Evolutionary conservation across 2,888 invertebrate species (phyloP).

Genomic region (Subacronicta megacephala): DNA sequence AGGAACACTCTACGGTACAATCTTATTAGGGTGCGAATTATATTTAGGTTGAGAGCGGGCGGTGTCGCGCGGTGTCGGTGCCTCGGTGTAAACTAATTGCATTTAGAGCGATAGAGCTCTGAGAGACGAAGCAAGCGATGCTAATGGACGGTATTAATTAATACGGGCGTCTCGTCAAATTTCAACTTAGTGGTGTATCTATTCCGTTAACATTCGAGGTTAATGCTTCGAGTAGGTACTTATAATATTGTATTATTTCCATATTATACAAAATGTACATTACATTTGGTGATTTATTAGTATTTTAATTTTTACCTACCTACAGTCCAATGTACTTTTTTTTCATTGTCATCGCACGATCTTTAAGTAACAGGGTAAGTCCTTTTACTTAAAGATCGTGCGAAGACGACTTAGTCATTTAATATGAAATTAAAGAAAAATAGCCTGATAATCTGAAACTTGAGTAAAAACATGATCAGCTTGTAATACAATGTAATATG

Average conservation of each 20-base stretch:
- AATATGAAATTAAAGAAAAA: too few relatives aligned
- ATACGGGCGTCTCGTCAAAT: slow-evolving; percentile 84
- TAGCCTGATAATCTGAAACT: too few relatives aligned
- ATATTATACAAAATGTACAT: slow-evolving; percentile 7
- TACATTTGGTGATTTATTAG: too few relatives aligned
- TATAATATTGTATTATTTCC: slow-evolving; percentile 14
- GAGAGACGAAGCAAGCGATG: slow-evolving; percentile 81
- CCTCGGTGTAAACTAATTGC: slow-evolving; percentile 82
- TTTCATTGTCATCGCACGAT: too few relatives aligned
- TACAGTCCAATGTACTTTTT: too few relatives aligned
- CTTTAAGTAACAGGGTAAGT: too few relatives aligned
- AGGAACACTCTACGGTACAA: slow-evolving; percentile 79
- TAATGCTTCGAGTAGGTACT: slow-evolving; percentile 49
- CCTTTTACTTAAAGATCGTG: too few relatives aligned
- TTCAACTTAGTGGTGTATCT: slow-evolving; percentile 77
- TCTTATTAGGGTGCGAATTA: slow-evolving; percentile 83
- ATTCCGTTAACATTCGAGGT: slow-evolving; percentile 65
- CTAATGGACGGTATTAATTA: slow-evolving; percentile 89
- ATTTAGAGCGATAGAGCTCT: slow-evolving; percentile 83
- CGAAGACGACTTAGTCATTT: too few relatives aligned
- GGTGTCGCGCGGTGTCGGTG: slow-evolving; percentile 75
- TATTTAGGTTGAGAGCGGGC: slow-evolving; percentile 81
- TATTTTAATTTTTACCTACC: too few relatives aligned
- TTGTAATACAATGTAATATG: too few relatives aligned
- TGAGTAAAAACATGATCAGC: too few relatives aligned